Conservation (phyloP, 2,888 invertebrate species). For the Heliconius aoede region DNA sequence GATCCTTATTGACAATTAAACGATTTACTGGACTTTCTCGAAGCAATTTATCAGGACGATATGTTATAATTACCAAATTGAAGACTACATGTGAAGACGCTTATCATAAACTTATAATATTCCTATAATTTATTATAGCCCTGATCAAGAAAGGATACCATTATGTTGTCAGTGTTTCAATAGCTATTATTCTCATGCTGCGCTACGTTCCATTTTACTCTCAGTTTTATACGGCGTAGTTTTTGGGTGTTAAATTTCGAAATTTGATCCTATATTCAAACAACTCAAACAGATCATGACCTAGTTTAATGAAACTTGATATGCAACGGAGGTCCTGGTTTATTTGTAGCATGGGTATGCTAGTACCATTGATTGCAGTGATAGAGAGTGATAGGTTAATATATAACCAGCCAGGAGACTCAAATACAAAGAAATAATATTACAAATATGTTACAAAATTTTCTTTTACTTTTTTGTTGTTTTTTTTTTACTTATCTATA, state of each 20-base stretch:
- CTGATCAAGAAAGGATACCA: constrained; percentile 16
- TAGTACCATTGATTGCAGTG: too few species aligned
- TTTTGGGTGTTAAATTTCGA: constrained; percentile 29
- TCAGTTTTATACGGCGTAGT: neutral
- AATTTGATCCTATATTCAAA: constrained; percentile 18
- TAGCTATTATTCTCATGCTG: neutral
- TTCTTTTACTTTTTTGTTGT: neutral
- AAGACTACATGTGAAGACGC: constrained; percentile 35
- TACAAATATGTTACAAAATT: neutral
- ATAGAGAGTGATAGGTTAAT: too few species aligned
- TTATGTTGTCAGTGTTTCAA: constrained; percentile 25
- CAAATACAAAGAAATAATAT: too few species aligned
- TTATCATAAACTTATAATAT: constrained; percentile 23
- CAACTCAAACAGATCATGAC: constrained; percentile 25
- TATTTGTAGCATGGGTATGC: too few species aligned
- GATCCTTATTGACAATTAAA: constrained; percentile 49
- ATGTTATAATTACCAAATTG: constrained; percentile 47
- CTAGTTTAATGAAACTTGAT: constrained; percentile 17
- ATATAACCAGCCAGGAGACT: too few species aligned
- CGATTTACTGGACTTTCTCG: constrained; percentile 42
- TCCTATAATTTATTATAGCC: constrained; percentile 26
- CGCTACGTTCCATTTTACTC: neutral
- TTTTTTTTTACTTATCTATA: neutral
- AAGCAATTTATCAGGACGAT: constrained; percentile 43
- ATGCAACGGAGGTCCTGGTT: neutral